Evolutionary conservation across 2,797 vertebrate genomes (phyloP), one percentile per base, ranked within the genome.

Genomic region (Oreonectes daqikongensis): DNA sequence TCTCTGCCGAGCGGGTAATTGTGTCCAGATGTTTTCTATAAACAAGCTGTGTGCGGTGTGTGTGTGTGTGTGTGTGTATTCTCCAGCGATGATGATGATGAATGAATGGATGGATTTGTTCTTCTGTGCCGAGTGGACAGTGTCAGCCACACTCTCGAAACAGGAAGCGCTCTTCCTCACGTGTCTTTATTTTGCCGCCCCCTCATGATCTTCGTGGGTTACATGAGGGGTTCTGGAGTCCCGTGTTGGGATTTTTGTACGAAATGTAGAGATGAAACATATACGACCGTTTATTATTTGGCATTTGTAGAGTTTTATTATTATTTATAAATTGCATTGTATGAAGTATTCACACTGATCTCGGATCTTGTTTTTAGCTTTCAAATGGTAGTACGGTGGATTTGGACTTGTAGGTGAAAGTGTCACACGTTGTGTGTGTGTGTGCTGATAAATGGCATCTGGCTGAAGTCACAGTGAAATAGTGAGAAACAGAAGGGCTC

Each of bases 11-110:
- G 88, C 53, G 87, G 83, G 80, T 93, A 94, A 96, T 95, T 91
- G 88, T 89, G 88, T 88, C 92, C 96, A 95, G 94, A 94, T 95
- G 93, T 93, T 93, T 86, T 90, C 87, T 89, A 83, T 85, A 84
- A 90, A 83, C 75, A 59, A 84, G 86, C 81, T 80, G 72, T 84
- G 83, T 84, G 79, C 74, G 40, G 66, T 75, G 74, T 67, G 40
- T 78, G 69, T 72, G 66, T 69, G 55, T 30, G 44, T 53, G 63
- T 32, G 72, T 28, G 42, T 53, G 72, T 68, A 53, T 71, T 32
- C 35, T 76, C 59, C 22, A 28, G 53, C 24, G 55, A 57, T 66
- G 20, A 72, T 59, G 66, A 63, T 72, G 59, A 79, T 69, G 65
- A 61, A 69, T 79, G 78, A 69, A 70, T 69, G 59, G 50, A 71